phyloP scores from a whole-genome alignment of 2,888 invertebrate species.

The Tricholauxania praeusta region DNA sequence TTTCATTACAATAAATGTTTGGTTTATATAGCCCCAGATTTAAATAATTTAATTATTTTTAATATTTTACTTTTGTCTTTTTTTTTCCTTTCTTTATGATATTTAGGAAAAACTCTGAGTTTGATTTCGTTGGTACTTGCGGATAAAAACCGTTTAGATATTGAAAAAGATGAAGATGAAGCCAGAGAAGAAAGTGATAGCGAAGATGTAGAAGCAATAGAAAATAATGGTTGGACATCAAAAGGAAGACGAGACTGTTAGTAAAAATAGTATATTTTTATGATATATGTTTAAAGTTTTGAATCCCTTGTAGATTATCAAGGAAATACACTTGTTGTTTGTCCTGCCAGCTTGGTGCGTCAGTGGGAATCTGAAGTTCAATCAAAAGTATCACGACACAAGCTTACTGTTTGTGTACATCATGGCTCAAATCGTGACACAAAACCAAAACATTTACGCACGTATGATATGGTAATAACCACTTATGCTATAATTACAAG shows the following conservation, averaged over 20 bases:
- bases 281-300: background rate
- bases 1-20: too few species aligned
- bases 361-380: slow-evolving; percentile 91
- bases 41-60: background rate
- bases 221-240: slow-evolving; percentile 55
- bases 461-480: slow-evolving; percentile 86
- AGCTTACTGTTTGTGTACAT: slow-evolving; percentile 77
- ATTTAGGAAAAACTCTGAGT: slow-evolving; percentile 78
- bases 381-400: slow-evolving; percentile 73
- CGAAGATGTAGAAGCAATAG: slow-evolving; percentile 49
- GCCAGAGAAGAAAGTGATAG: slow-evolving; percentile 48
- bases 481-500: slow-evolving; percentile 83
- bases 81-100: background rate
- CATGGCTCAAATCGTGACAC: slow-evolving; percentile 84
- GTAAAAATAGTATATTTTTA: slow-evolving; percentile 33
- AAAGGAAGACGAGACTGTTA: slow-evolving; percentile 63
- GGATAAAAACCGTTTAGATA: slow-evolving; percentile 68
- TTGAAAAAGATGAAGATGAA: slow-evolving; percentile 55
- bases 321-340: slow-evolving; percentile 89
- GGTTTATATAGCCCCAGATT: background rate
- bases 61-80: slow-evolving; percentile 1
- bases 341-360: slow-evolving; percentile 89
- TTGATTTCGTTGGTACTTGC: slow-evolving; percentile 81
- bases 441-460: slow-evolving; percentile 74
- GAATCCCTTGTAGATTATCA: slow-evolving; percentile 65